phyloP scores from a whole-genome alignment of 2,113 vertebrate genomes.

The Piliocolobus tephrosceles region DNA sequence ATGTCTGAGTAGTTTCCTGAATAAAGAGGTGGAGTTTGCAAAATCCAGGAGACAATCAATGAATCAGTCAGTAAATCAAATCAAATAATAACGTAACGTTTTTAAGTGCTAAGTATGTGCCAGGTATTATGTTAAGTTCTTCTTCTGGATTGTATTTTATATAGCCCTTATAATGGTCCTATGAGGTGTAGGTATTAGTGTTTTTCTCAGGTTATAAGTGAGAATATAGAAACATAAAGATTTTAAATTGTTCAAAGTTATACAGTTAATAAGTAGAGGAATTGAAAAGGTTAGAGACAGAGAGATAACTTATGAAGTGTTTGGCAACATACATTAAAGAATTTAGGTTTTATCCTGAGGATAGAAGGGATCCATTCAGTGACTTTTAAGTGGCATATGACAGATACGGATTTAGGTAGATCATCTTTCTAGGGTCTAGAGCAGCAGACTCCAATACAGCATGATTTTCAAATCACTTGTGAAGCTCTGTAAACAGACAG shows the following conservation, averaged over 20 bases:
- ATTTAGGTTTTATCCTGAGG: not conserved
- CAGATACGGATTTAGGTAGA: not conserved
- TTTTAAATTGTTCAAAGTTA: not conserved
- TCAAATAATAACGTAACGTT: not conserved
- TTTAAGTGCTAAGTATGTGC: not conserved
- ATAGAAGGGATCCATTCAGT: not conserved
- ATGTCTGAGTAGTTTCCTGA: not conserved
- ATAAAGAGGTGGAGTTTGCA: not conserved
- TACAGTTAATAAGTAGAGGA: not conserved
- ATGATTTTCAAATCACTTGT: not conserved
- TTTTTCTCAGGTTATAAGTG: not conserved
- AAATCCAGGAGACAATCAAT: not conserved
- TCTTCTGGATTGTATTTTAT: not conserved
- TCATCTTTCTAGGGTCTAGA: not conserved
- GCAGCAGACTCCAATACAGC: too few relatives aligned
- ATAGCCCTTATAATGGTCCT: not conserved
- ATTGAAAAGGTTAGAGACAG: not conserved
- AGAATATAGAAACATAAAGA: not conserved
- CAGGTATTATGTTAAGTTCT: not conserved
- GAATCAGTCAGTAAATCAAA: not conserved
- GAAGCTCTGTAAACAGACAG: not conserved
- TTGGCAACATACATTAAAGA: not conserved
- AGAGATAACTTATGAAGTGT: not conserved
- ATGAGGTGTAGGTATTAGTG: not conserved
- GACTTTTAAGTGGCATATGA: not conserved